Evolutionary conservation across 2,888 invertebrate species (phyloP), one percentile per base, ranked within the genome.

Genomic region (Tuberolachnus salignus): DNA sequence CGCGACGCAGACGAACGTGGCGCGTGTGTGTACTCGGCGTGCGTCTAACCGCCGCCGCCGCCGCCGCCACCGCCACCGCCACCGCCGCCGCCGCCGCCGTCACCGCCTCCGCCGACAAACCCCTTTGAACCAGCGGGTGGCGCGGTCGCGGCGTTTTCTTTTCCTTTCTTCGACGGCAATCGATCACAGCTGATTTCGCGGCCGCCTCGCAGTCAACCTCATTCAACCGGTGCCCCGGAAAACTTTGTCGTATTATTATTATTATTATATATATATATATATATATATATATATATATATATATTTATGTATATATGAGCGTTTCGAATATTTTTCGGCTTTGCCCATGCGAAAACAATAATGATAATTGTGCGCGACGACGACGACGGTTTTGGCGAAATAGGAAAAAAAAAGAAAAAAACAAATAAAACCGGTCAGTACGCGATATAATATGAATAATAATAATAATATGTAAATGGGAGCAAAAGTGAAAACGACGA

Each of bases 141-240:
- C n/a, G 11, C 55, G 44, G 11, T 21, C 4, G 9, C 23, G 14
- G 10, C 14, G 51, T 51, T 19, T 10, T 34, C 42, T 21, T 42
- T 9, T 26, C 49, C 26, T 21, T 69, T 69, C 59, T 72, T 46
- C 46, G 57, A 59, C 67, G 75, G 75, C 75, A 59, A 78, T 78
- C 75, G 75, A 78, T 78, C 67, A 69, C 75, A 78, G 75, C 75
- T 78, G 75, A 67, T 42, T 13, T 34, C 19, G 19, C 53, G 26
- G 8, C 66, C 21, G 67, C 53, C 72, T 51, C 61, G 51, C n/a
- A n/a, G n/a, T 51, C 72, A 49, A 61, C 72, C 72, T 19, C 63
- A 73, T 73, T 78, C 67, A 67, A 78, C 75, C 75, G 75, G 75
- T 67, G 73, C 73, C n/a, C 73, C 63, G 73, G 73, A 53, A 57